Percentiles rank a stretch among this genome's conserved stretches.
Conservation (phyloP, 2,113 vertebrate species). For the Paedocypris sp. region DNA sequence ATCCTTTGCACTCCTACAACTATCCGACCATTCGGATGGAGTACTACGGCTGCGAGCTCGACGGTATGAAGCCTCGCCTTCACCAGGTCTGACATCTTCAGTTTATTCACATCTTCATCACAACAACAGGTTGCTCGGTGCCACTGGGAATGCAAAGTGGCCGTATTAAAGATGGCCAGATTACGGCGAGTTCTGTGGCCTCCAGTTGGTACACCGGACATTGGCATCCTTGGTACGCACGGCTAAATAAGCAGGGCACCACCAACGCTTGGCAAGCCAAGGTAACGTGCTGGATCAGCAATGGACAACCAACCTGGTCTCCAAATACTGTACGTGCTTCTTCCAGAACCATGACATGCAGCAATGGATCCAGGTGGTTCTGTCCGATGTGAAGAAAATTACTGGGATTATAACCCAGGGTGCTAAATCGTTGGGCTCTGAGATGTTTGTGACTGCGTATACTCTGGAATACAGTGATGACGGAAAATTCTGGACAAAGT, state of each 20-base stretch:
- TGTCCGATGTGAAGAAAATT: constrained; percentile 76
- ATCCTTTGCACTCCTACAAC: constrained; percentile 63
- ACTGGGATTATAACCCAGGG: constrained; percentile 84
- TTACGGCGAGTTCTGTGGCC: constrained; percentile 70
- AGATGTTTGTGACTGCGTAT: constrained; percentile 75
- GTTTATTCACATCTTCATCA: not conserved
- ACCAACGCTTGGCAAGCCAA: constrained; percentile 76
- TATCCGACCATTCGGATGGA: constrained; percentile 83
- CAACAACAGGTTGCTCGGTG: constrained; percentile 67
- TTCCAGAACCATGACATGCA: constrained; percentile 65
- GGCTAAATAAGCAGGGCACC: constrained; percentile 65
- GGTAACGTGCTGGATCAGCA: constrained; percentile 50
- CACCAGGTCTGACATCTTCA: too few relatives aligned
- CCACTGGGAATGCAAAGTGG: constrained; percentile 74
- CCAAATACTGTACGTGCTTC: not conserved
- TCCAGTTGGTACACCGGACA: constrained; percentile 56
- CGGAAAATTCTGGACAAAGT: constrained; percentile 69
- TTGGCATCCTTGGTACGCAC: constrained; percentile 68
- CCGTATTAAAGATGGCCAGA: constrained; percentile 55
- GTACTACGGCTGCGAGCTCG: constrained; percentile 79
- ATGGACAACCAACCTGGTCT: not conserved
- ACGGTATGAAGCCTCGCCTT: constrained; percentile 80
- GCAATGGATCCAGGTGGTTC: constrained; percentile 86
- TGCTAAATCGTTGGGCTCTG: constrained; percentile 59
- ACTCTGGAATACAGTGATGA: constrained; percentile 68